These are phyloP conservation scores for Hylaeus anthracinus DNA, from an alignment of 1,140 invertebrate species.

Conservation along the genomic window DNA sequence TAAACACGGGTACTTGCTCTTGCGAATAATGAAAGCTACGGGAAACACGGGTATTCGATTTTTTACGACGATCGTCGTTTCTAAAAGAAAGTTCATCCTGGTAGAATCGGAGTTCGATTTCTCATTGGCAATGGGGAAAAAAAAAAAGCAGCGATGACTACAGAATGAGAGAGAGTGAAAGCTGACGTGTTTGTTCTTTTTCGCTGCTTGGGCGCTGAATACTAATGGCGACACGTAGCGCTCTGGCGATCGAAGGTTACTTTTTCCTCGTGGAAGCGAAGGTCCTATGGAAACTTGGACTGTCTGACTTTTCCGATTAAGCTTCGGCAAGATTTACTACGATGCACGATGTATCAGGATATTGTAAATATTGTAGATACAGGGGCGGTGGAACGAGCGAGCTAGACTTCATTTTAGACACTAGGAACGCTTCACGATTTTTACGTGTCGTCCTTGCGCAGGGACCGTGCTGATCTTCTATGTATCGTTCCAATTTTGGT, in stretches of 20 bases:
- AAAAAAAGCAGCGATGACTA: slow-evolving; percentile 13
- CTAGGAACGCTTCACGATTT: too few relatives aligned
- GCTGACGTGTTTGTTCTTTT: slow-evolving; percentile 23
- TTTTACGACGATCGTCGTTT: background rate
- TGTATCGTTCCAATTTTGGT: too few relatives aligned
- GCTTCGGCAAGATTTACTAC: slow-evolving; percentile 69
- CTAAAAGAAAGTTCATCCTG: slow-evolving; percentile 21
- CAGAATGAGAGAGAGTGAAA: slow-evolving; percentile 29
- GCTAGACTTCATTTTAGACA: too few relatives aligned
- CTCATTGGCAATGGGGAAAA: background rate
- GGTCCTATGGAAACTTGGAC: slow-evolving; percentile 72
- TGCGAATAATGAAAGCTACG: too few relatives aligned
- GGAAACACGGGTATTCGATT: background rate
- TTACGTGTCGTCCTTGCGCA: too few relatives aligned
- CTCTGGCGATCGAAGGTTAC: slow-evolving; percentile 43
- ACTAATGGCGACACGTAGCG: slow-evolving; percentile 59
- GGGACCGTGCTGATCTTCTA: too few relatives aligned
- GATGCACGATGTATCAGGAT: background rate
- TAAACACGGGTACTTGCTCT: too few relatives aligned
- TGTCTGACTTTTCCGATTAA: slow-evolving; percentile 75
- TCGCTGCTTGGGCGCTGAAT: slow-evolving; percentile 46
- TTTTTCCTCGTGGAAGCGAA: slow-evolving; percentile 70
- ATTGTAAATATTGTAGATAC: too few relatives aligned
- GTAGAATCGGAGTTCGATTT: slow-evolving; percentile 34
- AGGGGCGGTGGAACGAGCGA: too few relatives aligned